These are phyloP conservation scores for Plectrocnemia conspersa DNA, from an alignment of 1,140 invertebrate genomes.

Conservation along the genomic window DNA sequence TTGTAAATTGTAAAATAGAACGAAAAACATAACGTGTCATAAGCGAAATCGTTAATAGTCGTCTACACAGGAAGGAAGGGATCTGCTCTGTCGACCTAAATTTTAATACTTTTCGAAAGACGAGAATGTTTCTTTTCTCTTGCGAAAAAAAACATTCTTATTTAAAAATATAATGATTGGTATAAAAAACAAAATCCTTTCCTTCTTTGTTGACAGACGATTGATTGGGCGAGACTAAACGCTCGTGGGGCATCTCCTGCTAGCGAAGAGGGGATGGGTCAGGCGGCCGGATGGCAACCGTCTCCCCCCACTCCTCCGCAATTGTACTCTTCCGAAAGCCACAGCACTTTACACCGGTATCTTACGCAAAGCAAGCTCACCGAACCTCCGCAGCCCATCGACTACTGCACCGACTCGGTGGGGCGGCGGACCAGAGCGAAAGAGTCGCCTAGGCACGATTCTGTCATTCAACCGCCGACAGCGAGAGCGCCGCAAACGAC, in stretches of 20 bases:
- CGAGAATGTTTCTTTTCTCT: constrained; percentile 29
- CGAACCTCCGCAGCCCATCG: constrained; percentile 20
- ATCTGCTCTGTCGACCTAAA: constrained; percentile 40
- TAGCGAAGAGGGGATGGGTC: constrained; percentile 13
- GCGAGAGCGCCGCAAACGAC: constrained; percentile 33
- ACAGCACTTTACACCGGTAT: constrained; percentile 33
- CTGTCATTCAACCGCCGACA: constrained; percentile 35
- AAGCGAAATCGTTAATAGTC: constrained; percentile 26
- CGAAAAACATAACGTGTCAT: constrained; percentile 19
- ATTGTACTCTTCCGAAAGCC: constrained; percentile 12
- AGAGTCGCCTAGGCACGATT: constrained; percentile 32
- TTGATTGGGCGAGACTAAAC: constrained; percentile 42
- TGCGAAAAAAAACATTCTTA: constrained; percentile 27
- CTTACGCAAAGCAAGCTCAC: constrained; percentile 23
- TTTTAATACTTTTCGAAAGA: constrained; percentile 23
- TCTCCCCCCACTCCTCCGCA: constrained; percentile 21
- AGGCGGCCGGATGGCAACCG: constrained; percentile 18
- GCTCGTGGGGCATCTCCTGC: constrained; percentile 18
- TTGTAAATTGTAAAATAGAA: constrained; percentile 31
- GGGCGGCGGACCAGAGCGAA: constrained; percentile 23
- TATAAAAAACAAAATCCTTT: constrained; percentile 55
- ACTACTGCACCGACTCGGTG: constrained; percentile 28
- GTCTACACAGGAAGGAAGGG: constrained; percentile 45
- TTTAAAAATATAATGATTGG: constrained; percentile 23
- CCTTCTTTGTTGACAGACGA: constrained; percentile 66